Evolutionary conservation across 2,888 invertebrate species (phyloP).

Genomic region (Tipula lateralis): DNA sequence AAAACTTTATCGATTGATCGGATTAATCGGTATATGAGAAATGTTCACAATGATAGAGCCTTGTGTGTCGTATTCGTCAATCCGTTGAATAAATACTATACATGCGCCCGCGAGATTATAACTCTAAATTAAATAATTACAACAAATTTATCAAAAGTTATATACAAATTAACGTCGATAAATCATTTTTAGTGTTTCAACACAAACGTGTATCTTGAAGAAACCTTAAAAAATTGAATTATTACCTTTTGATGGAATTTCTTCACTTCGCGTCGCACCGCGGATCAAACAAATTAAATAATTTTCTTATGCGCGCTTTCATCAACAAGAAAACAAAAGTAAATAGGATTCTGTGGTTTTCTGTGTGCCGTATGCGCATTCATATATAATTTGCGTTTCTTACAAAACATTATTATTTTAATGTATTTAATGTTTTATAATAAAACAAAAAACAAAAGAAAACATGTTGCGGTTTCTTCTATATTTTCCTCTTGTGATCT

Average conservation of each 20-base stretch:
- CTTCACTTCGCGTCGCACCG: neutral
- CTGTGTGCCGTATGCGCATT: neutral
- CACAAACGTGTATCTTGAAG: neutral
- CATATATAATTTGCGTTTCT: neutral
- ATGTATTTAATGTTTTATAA: neutral
- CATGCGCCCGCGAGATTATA: neutral
- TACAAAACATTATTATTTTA: neutral
- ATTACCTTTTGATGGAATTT: neutral
- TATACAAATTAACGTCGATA: constrained; percentile 5
- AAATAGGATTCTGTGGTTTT: neutral
- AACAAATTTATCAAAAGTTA: neutral
- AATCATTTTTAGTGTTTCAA: neutral
- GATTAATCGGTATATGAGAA: neutral
- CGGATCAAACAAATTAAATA: neutral
- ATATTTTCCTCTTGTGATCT: neutral
- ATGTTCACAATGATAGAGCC: neutral
- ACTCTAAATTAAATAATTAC: neutral
- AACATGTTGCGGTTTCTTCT: neutral
- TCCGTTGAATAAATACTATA: neutral
- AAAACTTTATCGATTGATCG: neutral
- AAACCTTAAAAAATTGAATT: constrained; percentile 6
- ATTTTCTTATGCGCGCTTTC: neutral
- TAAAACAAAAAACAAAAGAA: neutral
- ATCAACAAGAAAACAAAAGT: neutral
- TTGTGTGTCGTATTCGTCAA: neutral